phyloP scores from a whole-genome alignment of 2,888 invertebrate species.

The Blastobasis adustella region DNA sequence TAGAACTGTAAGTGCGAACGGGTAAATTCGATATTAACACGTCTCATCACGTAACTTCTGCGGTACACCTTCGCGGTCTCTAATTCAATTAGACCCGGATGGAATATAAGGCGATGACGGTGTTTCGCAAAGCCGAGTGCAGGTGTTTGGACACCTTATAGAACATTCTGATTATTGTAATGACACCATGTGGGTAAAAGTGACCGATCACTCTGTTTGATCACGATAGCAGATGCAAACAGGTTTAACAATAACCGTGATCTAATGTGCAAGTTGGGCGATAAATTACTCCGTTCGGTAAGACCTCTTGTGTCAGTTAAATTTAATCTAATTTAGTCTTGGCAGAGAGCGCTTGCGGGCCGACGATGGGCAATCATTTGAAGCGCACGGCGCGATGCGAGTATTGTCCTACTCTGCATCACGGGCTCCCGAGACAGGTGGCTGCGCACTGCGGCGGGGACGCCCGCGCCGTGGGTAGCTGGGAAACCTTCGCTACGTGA shows the following conservation, averaged over 20 bases:
- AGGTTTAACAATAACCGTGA: too few species aligned
- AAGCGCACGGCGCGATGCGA: slow-evolving; percentile 11
- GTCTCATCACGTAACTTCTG: slow-evolving; percentile 2
- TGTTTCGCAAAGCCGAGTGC: not conserved
- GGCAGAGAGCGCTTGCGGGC: slow-evolving; percentile 44
- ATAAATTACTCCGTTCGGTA: slow-evolving; percentile 26
- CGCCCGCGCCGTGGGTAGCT: too few species aligned
- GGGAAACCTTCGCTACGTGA: too few species aligned
- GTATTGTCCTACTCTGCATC: too few species aligned
- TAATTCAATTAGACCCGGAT: slow-evolving; percentile 28
- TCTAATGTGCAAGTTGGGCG: slow-evolving; percentile 9
- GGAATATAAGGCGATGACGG: not conserved
- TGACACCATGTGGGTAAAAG: too few species aligned
- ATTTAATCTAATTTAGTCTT: slow-evolving; percentile 56
- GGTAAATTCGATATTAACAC: not conserved
- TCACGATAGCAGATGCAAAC: too few species aligned
- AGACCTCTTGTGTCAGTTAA: slow-evolving; percentile 37
- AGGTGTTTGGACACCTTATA: not conserved
- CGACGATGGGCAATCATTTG: slow-evolving; percentile 19
- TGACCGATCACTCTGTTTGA: too few species aligned
- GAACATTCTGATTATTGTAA: too few species aligned
- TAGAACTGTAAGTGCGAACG: slow-evolving; percentile 1
- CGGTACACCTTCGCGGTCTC: slow-evolving; percentile 7
- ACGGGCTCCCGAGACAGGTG: too few species aligned
- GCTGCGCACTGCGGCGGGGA: too few species aligned